Base-by-base conservation (phyloP, 1,140 invertebrate species). In the Philopotamus ludificatus region DNA sequence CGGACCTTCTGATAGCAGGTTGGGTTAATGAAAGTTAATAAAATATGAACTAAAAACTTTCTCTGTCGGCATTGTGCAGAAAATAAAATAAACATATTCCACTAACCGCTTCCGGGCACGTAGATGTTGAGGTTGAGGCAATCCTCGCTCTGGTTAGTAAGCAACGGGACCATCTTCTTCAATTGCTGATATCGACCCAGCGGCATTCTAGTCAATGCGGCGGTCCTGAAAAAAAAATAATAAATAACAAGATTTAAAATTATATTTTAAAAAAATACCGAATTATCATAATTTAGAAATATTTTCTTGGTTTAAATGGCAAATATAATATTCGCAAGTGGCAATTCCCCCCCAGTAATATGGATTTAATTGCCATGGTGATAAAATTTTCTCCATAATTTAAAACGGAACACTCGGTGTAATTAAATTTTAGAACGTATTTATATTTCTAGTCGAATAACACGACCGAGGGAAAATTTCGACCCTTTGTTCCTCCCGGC, bases 41-140 rank as follows among this genome's bases (percentile, higher is more conserved):
- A n/a, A n/a, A n/a, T n/a, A n/a, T n/a, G n/a, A n/a, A n/a, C n/a
- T n/a, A n/a, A n/a, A n/a, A n/a, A n/a, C n/a, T 4, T 20, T 50
- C 34, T 39, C 47, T 3, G 18, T 50, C 20, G 47, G 15, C 20
- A 16, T 22, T 21, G 20, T 21, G 1, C 12, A 16, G 22, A 18
- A 50, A 22, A 22, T 50, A 4, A 3, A 50, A 50, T 50, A 21
- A 22, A 20, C 1, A 20, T 3, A 54, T 28, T 7, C 45, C 45
- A 80, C 86, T 85, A 73, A 91, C 89, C 89, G 79, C 87, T 88
- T 78, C 86, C 87, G 62, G 92, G 92, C 61, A 92, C 90, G 74
- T 92, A 94, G 58, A 95, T 87, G 75, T 96, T 96, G 68, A 95
- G 83, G 75, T 89, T 90, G 42, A 96, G 85, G 75, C 94, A 96